Conservation (phyloP, 2,113 vertebrate species). For the Clarias batrachus region DNA sequence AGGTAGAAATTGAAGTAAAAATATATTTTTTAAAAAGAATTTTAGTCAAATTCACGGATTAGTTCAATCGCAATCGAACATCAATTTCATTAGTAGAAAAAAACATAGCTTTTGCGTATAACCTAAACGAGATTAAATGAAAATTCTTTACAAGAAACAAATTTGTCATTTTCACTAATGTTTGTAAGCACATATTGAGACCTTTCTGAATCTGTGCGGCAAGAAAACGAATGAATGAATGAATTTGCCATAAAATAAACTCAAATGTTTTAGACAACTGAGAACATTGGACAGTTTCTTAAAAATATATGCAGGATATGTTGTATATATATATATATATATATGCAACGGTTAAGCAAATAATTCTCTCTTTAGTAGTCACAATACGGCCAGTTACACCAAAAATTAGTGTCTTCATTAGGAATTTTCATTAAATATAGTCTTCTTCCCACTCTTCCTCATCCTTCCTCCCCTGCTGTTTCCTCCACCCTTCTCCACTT, state of each 20-base stretch:
- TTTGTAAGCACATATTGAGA: not conserved
- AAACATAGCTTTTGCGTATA: not conserved
- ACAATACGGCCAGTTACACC: not conserved
- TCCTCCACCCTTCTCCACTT: not conserved
- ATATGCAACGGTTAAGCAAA: not conserved
- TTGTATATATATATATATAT: not conserved
- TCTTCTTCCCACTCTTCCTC: not conserved
- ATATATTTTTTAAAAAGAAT: not conserved
- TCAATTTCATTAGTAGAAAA: not conserved
- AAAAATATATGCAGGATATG: not conserved
- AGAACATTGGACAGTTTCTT: not conserved
- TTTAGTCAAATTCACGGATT: not conserved
- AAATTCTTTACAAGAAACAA: not conserved
- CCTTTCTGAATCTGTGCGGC: not conserved
- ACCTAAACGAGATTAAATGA: not conserved
- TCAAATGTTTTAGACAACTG: not conserved
- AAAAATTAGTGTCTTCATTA: not conserved
- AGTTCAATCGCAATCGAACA: not conserved
- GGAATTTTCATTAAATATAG: not conserved
- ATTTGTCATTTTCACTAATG: not conserved
- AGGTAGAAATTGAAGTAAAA: not conserved
- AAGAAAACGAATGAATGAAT: not conserved
- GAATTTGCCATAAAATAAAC: not conserved
- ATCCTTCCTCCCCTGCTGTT: not conserved
- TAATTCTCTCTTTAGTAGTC: not conserved